A percentile compares a stretch with the other conserved stretches of the same genome.
Evolutionary conservation across 1,140 invertebrate genomes (phyloP).

Genomic region (Maniola jurtina): DNA sequence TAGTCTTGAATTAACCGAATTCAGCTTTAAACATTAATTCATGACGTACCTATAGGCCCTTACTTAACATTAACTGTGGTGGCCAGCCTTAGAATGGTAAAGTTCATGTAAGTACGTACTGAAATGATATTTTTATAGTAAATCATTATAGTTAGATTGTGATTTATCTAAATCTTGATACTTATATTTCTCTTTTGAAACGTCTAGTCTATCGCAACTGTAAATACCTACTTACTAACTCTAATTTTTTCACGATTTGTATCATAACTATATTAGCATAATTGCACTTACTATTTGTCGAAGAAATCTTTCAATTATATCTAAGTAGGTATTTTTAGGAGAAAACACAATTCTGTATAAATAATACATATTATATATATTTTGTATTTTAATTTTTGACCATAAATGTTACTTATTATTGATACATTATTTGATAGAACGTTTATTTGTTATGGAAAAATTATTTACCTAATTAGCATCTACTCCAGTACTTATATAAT

Average conservation of each 20-base stretch:
- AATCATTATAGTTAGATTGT: conserved; percentile 16
- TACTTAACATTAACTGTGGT: neutral
- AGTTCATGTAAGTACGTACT: neutral
- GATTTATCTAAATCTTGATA: conserved; percentile 6
- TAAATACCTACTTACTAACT: conserved; percentile 15
- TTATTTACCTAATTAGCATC: neutral
- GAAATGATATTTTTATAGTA: conserved; percentile 16
- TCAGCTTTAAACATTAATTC: too few relatives aligned
- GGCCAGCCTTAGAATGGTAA: neutral
- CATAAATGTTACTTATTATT: neutral
- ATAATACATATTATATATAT: neutral
- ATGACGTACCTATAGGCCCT: too few relatives aligned
- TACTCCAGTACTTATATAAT: neutral
- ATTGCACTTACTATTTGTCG: conserved; percentile 1
- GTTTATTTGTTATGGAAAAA: neutral
- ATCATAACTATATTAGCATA: neutral
- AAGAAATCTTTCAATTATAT: neutral
- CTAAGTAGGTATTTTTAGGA: neutral
- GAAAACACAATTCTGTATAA: neutral
- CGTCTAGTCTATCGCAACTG: conserved; percentile 4
- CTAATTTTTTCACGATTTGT: conserved; percentile 16
- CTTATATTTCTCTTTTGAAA: conserved; percentile 9
- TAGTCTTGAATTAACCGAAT: too few relatives aligned
- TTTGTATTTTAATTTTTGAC: neutral
- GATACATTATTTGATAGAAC: neutral